A percentile compares a stretch with the other conserved stretches of the same genome.
Evolutionary conservation across 2,797 vertebrate species (phyloP).

Genomic region (Phataginus tetradactyla): DNA sequence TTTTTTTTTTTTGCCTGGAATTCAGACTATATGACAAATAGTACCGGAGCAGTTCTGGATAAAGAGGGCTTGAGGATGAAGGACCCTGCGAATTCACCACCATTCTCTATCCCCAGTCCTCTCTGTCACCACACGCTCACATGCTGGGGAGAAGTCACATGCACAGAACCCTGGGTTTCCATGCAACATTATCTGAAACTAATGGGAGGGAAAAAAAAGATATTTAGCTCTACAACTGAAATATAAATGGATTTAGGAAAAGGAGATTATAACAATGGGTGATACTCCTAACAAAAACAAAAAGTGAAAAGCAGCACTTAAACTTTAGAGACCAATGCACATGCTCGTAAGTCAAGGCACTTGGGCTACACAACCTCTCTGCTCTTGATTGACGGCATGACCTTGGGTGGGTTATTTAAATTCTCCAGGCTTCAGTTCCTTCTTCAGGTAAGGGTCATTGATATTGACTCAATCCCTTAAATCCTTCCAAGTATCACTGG

Average conservation of each 20-base stretch:
- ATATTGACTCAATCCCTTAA: background rate
- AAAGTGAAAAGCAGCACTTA: constrained; percentile 3
- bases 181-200: background rate
- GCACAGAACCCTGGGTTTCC: background rate
- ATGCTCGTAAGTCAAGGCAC: background rate
- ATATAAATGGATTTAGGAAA: background rate
- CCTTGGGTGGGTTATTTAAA: background rate
- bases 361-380: background rate
- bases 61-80: background rate
- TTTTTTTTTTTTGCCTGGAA: constrained; percentile 5
- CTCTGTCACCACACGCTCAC: background rate
- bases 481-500: background rate
- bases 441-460: background rate
- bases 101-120: background rate
- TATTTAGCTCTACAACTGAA: constrained; percentile 19
- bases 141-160: background rate
- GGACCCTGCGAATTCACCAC: background rate
- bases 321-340: background rate
- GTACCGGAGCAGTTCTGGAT: background rate
- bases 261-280: background rate
- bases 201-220: background rate
- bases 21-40: background rate
- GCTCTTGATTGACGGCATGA: background rate
- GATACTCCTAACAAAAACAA: background rate
- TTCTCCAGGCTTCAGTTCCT: background rate